These are phyloP conservation scores for Chroicocephalus ridibundus DNA, from an alignment of 2,113 vertebrate genomes.

Conservation along the genomic window DNA sequence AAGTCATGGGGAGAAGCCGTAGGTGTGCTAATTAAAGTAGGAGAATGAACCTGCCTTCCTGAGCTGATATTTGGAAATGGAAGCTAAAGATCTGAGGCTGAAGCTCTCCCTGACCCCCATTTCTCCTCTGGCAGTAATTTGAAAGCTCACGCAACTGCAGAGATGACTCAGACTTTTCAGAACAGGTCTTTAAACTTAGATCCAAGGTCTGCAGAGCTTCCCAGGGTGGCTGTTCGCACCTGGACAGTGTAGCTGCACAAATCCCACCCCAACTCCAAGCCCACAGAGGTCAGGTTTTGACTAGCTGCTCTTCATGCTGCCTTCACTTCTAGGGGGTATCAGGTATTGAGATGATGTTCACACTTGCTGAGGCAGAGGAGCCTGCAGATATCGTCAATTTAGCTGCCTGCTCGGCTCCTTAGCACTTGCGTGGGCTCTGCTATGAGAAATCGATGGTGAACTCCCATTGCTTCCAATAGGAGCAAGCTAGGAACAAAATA, in stretches of 20 bases:
- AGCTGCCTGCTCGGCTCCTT: neutral
- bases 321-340: neutral
- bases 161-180: neutral
- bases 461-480: neutral
- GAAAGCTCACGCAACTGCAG: neutral
- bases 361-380: neutral
- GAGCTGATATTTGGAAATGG: neutral
- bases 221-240: neutral
- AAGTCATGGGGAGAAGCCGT: neutral
- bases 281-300: neutral
- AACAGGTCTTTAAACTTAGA: neutral
- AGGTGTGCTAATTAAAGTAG: neutral
- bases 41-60: neutral
- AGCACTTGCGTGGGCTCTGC: neutral
- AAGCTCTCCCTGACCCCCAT: neutral
- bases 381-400: neutral
- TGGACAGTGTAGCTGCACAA: neutral
- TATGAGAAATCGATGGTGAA: neutral
- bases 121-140: neutral
- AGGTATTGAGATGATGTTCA: neutral
- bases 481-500: neutral
- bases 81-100: neutral
- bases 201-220: neutral
- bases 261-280: neutral
- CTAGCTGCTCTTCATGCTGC: neutral